phyloP scores from a whole-genome alignment of 2,797 vertebrate genomes.

The Myotis myotis region DNA sequence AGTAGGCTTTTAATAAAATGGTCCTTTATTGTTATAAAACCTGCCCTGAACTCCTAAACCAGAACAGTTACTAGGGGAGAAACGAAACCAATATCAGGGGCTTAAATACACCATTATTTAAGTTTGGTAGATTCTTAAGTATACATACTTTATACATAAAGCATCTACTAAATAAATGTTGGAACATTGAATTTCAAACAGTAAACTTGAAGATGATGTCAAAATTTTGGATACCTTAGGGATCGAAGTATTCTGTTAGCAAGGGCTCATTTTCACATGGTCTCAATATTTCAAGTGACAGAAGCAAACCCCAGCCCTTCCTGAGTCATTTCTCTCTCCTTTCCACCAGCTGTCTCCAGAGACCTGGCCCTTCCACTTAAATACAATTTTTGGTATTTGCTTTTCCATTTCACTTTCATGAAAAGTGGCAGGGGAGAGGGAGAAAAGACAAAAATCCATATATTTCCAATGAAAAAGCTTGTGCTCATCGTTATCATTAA shows the following conservation, averaged over 20 bases:
- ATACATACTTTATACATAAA: background rate
- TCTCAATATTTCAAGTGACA: background rate
- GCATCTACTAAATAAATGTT: background rate
- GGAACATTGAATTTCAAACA: slow-evolving; percentile 24
- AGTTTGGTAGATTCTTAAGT: background rate
- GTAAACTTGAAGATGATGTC: background rate
- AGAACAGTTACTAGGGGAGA: background rate
- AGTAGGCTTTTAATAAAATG: background rate
- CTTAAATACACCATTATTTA: background rate
- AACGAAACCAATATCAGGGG: background rate
- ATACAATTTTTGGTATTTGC: background rate
- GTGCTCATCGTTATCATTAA: background rate
- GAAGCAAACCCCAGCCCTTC: background rate
- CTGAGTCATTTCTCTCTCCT: background rate
- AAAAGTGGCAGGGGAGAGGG: background rate
- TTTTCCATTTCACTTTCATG: background rate
- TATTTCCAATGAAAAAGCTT: background rate
- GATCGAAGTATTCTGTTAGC: background rate
- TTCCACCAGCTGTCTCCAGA: background rate
- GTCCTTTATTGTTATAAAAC: background rate
- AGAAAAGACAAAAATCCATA: background rate
- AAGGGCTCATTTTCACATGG: background rate
- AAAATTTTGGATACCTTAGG: background rate
- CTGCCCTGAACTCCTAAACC: background rate
- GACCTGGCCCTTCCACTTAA: background rate